phyloP scores from a whole-genome alignment of 2,797 vertebrate species.

The Onychomys leucogaster region DNA sequence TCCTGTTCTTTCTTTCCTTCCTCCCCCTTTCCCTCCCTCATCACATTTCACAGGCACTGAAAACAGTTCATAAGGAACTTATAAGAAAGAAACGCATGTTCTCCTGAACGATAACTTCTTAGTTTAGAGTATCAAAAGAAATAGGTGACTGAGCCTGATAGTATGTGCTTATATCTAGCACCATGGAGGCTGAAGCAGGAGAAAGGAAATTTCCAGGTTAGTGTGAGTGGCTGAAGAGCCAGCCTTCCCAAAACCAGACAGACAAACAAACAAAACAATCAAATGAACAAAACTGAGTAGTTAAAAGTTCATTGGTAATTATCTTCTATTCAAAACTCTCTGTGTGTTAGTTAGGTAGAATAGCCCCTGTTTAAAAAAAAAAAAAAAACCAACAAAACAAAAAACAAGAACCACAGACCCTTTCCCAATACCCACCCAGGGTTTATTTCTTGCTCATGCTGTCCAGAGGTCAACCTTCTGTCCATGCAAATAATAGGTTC shows the following conservation, averaged over 20 bases:
- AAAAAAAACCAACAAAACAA: too few relatives aligned
- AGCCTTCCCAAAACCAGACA: not conserved
- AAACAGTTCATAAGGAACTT: not conserved
- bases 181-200: not conserved
- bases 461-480: not conserved
- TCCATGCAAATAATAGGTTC: not conserved
- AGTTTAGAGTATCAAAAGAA: not conserved
- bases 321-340: not conserved
- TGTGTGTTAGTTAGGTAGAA: not conserved
- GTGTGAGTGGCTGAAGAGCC: too few relatives aligned
- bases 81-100: not conserved
- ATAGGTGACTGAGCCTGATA: not conserved
- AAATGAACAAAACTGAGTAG: not conserved
- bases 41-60: not conserved
- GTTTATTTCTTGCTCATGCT: not conserved
- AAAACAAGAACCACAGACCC: not conserved
- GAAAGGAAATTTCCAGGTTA: not conserved
- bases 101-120: not conserved
- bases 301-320: not conserved
- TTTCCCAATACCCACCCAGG: not conserved
- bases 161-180: not conserved
- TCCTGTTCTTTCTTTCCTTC: accelerated
- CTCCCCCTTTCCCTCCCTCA: not conserved
- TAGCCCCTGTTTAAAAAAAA: not conserved
- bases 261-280: not conserved